Conservation (phyloP, 2,888 invertebrate species). For the Formica aserva region DNA sequence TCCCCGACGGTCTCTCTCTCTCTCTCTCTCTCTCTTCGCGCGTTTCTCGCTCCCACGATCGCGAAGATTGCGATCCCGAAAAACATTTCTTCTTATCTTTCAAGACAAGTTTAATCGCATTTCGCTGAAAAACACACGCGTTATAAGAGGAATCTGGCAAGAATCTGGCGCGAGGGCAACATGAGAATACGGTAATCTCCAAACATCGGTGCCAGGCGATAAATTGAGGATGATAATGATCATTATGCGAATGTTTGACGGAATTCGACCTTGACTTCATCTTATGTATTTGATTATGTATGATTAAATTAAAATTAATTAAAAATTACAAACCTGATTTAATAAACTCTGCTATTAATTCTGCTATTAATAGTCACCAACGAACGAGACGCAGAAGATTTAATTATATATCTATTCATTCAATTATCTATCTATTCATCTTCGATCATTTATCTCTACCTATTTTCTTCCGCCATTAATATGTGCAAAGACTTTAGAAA, state of each 20-base stretch:
- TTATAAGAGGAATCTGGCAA: slow-evolving; percentile 5
- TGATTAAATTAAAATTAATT: slow-evolving; percentile 2
- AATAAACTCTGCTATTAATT: background rate
- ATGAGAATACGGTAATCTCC: slow-evolving; percentile 83
- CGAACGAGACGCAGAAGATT: background rate
- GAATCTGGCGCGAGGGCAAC: slow-evolving; percentile 46
- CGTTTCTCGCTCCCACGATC: background rate
- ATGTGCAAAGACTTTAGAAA: background rate
- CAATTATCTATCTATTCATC: background rate
- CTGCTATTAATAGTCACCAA: background rate
- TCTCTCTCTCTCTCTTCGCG: background rate
- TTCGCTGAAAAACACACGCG: background rate
- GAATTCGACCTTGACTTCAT: slow-evolving; percentile 58
- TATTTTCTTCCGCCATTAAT: background rate
- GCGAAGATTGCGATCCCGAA: background rate
- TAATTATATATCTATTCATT: too few species aligned
- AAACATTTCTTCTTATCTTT: background rate
- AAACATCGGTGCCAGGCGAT: slow-evolving; percentile 81
- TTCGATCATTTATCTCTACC: background rate
- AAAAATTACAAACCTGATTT: background rate
- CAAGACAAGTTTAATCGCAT: background rate
- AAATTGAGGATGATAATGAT: slow-evolving; percentile 82
- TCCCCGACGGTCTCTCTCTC: background rate
- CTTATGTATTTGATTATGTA: background rate
- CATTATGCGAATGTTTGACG: slow-evolving; percentile 83